Evolutionary conservation across 2,113 vertebrate species (phyloP).

Genomic region (Amia ocellicauda): DNA sequence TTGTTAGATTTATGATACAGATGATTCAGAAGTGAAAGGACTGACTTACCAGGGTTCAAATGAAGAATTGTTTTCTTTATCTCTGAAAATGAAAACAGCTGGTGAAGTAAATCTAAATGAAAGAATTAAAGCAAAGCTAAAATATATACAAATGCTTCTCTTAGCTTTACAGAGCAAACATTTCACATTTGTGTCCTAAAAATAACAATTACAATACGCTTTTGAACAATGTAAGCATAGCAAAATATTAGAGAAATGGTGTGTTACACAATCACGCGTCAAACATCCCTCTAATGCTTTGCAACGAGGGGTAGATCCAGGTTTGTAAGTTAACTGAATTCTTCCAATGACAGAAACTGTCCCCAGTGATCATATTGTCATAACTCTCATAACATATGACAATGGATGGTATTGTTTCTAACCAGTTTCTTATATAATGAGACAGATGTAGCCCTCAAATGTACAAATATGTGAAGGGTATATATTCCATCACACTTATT

Average conservation of each 20-base stretch:
- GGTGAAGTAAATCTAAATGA: not conserved
- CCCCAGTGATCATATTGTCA: too few relatives aligned
- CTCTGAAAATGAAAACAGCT: not conserved
- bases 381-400: too few relatives aligned
- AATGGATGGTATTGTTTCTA: too few relatives aligned
- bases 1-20: not conserved
- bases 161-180: not conserved
- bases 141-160: not conserved
- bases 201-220: not conserved
- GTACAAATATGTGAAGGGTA: too few relatives aligned
- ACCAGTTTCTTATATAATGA: too few relatives aligned
- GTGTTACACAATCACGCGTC: too few relatives aligned
- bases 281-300: too few relatives aligned
- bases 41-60: not conserved
- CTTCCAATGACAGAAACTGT: too few relatives aligned
- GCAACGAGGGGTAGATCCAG: too few relatives aligned
- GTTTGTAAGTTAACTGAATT: too few relatives aligned
- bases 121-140: slow-evolving; percentile 1
- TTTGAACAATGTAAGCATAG: not conserved
- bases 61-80: not conserved
- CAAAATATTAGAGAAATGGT: not conserved
- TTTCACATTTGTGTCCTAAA: not conserved
- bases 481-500: too few relatives aligned
- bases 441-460: too few relatives aligned
- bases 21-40: slow-evolving; percentile 1